Evolutionary conservation across 92 coral and sea anemone species (phyloP).

Genomic region (Paramuricea clavata): DNA sequence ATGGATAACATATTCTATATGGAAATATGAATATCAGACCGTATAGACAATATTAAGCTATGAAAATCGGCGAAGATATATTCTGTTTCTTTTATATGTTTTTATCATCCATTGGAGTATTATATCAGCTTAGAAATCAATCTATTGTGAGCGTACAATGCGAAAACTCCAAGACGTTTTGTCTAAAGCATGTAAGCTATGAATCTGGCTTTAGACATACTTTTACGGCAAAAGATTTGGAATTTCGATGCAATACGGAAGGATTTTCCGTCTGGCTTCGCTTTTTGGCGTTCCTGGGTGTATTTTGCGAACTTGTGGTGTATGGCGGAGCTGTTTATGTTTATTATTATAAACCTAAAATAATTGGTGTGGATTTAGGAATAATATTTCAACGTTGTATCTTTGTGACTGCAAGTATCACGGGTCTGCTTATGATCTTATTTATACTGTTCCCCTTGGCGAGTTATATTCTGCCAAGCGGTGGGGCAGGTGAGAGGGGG

Average conservation of each 20-base stretch:
- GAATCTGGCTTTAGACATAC: background rate
- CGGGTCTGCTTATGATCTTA: background rate
- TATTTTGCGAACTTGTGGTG: slow-evolving; percentile 3
- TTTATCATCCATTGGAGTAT: background rate
- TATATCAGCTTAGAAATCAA: slow-evolving; percentile 23
- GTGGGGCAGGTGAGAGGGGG: background rate
- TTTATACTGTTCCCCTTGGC: background rate
- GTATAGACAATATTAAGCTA: background rate
- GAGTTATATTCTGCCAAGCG: background rate
- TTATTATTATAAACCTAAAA: background rate
- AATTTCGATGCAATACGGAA: background rate
- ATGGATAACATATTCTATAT: background rate
- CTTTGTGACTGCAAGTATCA: background rate
- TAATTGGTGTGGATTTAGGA: background rate
- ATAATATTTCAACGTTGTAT: background rate
- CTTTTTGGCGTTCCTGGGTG: background rate
- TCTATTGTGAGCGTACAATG: background rate
- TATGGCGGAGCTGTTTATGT: background rate
- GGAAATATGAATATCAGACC: background rate
- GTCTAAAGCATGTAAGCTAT: background rate
- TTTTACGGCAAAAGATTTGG: background rate
- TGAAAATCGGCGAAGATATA: slow-evolving; percentile 13
- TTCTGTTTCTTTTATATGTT: background rate
- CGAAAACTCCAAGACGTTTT: background rate
- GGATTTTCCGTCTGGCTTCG: slow-evolving; percentile 1